Conservation (phyloP, 2,113 vertebrate genomes). For the Porphyrio hochstetteri region DNA sequence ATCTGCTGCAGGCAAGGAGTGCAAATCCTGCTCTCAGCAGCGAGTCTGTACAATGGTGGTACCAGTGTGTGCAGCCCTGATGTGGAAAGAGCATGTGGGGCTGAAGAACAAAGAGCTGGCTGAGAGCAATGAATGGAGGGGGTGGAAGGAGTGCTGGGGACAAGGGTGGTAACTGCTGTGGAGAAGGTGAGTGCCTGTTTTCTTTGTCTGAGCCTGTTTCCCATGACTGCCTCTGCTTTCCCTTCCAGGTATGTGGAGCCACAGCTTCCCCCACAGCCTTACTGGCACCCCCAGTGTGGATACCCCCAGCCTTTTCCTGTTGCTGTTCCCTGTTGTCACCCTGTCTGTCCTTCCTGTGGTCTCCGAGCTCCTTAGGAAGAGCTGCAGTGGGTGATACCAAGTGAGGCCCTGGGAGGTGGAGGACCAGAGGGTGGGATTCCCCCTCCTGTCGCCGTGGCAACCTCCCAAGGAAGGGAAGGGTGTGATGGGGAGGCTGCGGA, state of each 20-base stretch:
- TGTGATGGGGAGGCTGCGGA: constrained; percentile 33
- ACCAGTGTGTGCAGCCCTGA: not conserved
- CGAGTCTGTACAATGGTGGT: not conserved
- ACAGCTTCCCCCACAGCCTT: not conserved
- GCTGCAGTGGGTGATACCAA: constrained; percentile 37
- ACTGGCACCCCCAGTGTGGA: not conserved
- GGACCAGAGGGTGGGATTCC: constrained; percentile 61
- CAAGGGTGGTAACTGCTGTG: not conserved
- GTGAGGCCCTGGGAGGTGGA: not conserved
- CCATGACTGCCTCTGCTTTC: not conserved
- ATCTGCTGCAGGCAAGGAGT: not conserved
- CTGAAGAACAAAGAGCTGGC: constrained; percentile 32
- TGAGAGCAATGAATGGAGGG: not conserved
- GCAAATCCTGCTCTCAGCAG: not conserved
- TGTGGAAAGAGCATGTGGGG: not conserved
- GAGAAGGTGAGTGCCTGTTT: not conserved
- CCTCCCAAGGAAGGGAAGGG: constrained; percentile 3
- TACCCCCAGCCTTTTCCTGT: not conserved
- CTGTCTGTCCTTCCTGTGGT: not conserved
- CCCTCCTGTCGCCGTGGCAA: constrained; percentile 47
- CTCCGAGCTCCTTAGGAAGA: not conserved
- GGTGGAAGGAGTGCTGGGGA: not conserved
- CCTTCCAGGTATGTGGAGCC: not conserved
- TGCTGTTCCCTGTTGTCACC: not conserved
- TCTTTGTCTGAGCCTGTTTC: not conserved